phyloP scores from a whole-genome alignment of 2,888 invertebrate genomes.

The Ichneumon xanthorius region DNA sequence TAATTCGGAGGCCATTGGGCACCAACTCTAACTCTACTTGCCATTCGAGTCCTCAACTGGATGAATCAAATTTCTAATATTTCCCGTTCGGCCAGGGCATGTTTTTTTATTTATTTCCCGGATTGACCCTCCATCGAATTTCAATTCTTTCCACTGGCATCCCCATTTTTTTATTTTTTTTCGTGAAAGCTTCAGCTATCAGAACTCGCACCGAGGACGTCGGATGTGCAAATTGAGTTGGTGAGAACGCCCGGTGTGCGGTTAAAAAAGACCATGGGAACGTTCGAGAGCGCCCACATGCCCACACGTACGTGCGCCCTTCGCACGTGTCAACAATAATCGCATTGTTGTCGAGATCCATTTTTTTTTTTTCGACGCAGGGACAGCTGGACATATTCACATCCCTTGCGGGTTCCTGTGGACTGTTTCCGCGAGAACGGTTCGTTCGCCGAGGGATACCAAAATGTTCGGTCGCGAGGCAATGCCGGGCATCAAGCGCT shows the following conservation, averaged over 20 bases:
- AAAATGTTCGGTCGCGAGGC: constrained; percentile 46
- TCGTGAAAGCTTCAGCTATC: constrained; percentile 36
- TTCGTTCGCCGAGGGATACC: constrained; percentile 43
- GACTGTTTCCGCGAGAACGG: constrained; percentile 48
- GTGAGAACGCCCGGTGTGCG: constrained; percentile 31
- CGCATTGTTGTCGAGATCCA: constrained; percentile 66
- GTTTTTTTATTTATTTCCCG: neutral
- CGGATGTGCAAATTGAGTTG: constrained; percentile 56
- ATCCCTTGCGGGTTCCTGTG: constrained; percentile 36
- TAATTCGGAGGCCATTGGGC: neutral
- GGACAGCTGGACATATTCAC: constrained; percentile 49
- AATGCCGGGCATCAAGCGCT: constrained; percentile 28
- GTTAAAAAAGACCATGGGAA: constrained; percentile 12
- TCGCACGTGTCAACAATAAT: constrained; percentile 71
- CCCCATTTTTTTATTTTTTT: constrained; percentile 15
- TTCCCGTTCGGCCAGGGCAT: neutral
- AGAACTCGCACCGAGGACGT: constrained; percentile 32
- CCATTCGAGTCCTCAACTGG: neutral
- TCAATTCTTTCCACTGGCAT: neutral
- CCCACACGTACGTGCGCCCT: constrained; percentile 3
- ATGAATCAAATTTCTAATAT: neutral
- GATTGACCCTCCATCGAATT: neutral
- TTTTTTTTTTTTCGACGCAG: constrained; percentile 40
- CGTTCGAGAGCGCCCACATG: neutral
- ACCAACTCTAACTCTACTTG: neutral